These are phyloP conservation scores for Leucosticte australis DNA, from an alignment of 2,113 vertebrate genomes.

Conservation along the genomic window DNA sequence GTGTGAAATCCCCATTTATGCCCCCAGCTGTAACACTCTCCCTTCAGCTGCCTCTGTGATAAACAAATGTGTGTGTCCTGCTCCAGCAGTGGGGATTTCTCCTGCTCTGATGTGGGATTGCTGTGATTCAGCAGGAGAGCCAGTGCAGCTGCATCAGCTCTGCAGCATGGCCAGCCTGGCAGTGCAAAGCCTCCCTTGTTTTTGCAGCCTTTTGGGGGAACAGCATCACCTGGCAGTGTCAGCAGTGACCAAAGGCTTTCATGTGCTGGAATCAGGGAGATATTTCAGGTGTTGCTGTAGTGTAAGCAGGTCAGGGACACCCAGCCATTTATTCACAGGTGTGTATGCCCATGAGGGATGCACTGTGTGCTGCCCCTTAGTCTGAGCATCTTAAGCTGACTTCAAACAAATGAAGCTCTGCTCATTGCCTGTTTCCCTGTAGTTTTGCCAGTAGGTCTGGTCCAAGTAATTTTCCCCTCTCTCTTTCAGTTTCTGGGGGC, in stretches of 20 bases:
- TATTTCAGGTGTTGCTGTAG: neutral
- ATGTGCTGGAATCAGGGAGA: neutral
- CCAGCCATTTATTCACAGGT: neutral
- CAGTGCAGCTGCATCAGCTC: neutral
- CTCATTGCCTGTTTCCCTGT: neutral
- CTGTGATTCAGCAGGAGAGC: neutral
- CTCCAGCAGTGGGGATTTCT: neutral
- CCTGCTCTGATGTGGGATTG: neutral
- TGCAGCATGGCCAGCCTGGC: neutral
- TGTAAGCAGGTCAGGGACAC: neutral
- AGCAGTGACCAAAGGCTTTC: neutral
- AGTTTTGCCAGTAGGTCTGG: neutral
- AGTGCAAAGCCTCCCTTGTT: neutral
- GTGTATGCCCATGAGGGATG: accelerated
- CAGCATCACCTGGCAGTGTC: neutral
- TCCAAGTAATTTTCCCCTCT: neutral
- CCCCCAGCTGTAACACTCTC: neutral
- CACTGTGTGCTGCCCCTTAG: neutral
- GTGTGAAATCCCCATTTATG: neutral
- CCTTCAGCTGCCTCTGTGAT: neutral
- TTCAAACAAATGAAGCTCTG: neutral
- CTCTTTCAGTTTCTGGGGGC: neutral
- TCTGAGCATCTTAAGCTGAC: neutral
- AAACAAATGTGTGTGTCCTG: accelerated
- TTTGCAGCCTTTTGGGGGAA: neutral